Conservation (phyloP, 1,140 invertebrate genomes). For the Marisa cornuarietis region DNA sequence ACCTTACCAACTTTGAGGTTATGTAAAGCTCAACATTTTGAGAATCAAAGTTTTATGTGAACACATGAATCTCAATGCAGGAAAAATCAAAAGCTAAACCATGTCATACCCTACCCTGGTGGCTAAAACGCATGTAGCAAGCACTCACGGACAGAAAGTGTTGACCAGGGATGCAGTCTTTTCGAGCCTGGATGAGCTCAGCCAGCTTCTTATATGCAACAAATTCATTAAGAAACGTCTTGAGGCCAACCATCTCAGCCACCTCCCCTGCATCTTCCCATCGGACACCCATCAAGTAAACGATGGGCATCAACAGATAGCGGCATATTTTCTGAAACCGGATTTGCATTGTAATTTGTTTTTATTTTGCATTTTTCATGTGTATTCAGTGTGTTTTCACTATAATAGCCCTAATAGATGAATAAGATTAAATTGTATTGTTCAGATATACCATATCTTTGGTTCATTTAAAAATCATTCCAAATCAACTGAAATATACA, state of each 20-base stretch:
- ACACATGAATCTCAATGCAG: too few species aligned
- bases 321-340: slow-evolving; percentile 56
- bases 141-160: slow-evolving; percentile 18
- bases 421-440: too few species aligned
- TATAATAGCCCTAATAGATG: too few species aligned
- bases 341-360: too few species aligned
- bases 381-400: too few species aligned
- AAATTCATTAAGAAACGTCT: slow-evolving; percentile 66
- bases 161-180: background rate
- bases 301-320: slow-evolving; percentile 62
- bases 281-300: slow-evolving; percentile 62
- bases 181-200: slow-evolving; percentile 4
- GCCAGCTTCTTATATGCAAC: slow-evolving; percentile 39
- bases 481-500: too few species aligned
- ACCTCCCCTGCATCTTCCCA: slow-evolving; percentile 58
- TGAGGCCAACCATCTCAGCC: slow-evolving; percentile 62
- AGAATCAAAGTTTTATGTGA: too few species aligned
- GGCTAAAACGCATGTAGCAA: background rate
- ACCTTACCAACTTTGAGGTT: too few species aligned
- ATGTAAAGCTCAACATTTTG: too few species aligned
- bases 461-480: too few species aligned
- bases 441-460: too few species aligned
- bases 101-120: background rate
- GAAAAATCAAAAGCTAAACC: background rate
- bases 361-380: too few species aligned